Base-by-base conservation (phyloP, 2,888 invertebrate genomes). In the Caenorhabditis sp. region DNA sequence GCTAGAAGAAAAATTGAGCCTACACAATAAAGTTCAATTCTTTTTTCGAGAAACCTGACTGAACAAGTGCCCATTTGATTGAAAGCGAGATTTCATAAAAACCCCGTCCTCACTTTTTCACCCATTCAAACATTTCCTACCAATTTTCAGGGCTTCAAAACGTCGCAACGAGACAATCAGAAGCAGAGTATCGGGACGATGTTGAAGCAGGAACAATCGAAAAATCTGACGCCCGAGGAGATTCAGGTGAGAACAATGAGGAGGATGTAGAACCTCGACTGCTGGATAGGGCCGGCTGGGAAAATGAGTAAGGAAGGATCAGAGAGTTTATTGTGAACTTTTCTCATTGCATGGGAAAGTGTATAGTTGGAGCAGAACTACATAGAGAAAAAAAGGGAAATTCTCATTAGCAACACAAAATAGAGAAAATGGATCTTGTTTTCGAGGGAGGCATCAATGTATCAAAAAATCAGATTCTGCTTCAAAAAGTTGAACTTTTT, bases 181-280 rank as follows among this genome's bases (percentile, higher is more conserved):
- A 84, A 84, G 59, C 47, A 80, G 63, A 81, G 80, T n/a, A 84
- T 84, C 16, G 84, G 84, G 31, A 69, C 61, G 2, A 58, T 84
- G 66, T 56, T 84, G 19, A 84, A 81, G 7, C 58, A 66, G n/a
- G 70, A 84, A 28, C 80, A 84, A 49, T 69, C 84, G 58, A 80
- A 84, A 22, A 77, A 84, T 81, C 69, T 84, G 80, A 84, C 80
- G 16, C 84, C 84, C 16, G 84, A 84, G n/a, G 84, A 76, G 54
- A 73, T 84, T 28, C 73, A 77, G 63, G 80, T 80, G 26, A 26
- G 54, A 38, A n/a, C n/a, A n/a, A n/a, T n/a, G n/a, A n/a, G n/a
- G n/a, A n/a, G n/a, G n/a, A n/a, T n/a, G n/a, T n/a, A n/a, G n/a
- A n/a, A n/a, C n/a, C n/a, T n/a, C n/a, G n/a, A n/a, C n/a, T n/a